These are phyloP conservation scores for Heliothis peltigera DNA, from an alignment of 2,888 invertebrate genomes.

Conservation along the genomic window DNA sequence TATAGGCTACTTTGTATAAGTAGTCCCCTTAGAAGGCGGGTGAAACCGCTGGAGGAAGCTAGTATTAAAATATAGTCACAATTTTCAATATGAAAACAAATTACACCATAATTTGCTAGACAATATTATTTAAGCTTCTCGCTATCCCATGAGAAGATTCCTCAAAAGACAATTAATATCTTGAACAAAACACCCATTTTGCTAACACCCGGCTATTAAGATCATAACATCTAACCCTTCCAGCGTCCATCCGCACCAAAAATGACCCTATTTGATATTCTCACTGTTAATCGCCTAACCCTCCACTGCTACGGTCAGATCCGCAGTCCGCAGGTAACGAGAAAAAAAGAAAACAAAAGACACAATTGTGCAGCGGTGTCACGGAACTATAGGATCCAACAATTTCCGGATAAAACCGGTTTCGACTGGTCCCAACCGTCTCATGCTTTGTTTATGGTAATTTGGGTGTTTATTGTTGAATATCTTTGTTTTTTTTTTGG, in stretches of 20 bases:
- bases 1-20: too few relatives aligned
- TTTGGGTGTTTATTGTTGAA: conserved; percentile 83
- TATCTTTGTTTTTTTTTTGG: conserved; percentile 69
- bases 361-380: conserved; percentile 82
- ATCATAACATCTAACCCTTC: conserved; percentile 70
- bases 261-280: conserved; percentile 71
- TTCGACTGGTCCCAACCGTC: conserved; percentile 73
- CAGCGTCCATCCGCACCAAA: conserved; percentile 72
- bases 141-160: conserved; percentile 45
- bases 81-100: too few relatives aligned
- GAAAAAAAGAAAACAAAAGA: conserved; percentile 80
- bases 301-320: conserved; percentile 73
- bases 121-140: not conserved
- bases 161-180: conserved; percentile 51
- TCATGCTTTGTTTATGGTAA: conserved; percentile 88
- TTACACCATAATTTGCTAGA: not conserved
- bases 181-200: conserved; percentile 64
- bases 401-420: conserved; percentile 84
- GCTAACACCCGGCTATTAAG: conserved; percentile 72
- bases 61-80: too few relatives aligned
- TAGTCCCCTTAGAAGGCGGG: too few relatives aligned
- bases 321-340: conserved; percentile 73
- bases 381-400: conserved; percentile 78
- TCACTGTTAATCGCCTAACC: conserved; percentile 78
- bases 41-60: too few relatives aligned